Conservation (phyloP, 1,140 invertebrate genomes). For the Leptinotarsa lineolata region DNA sequence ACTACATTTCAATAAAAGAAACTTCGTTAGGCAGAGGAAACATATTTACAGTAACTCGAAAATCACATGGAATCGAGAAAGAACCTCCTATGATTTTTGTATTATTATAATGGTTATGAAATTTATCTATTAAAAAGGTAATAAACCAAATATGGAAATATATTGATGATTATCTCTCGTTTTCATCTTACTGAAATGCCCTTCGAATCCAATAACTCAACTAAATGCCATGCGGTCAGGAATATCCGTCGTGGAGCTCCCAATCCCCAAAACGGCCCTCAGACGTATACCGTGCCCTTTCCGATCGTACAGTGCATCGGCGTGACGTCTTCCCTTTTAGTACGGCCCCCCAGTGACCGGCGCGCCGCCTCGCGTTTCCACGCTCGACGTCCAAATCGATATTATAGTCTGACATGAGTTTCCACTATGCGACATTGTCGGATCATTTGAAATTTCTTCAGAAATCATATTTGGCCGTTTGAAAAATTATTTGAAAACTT, state of each 20-base stretch:
- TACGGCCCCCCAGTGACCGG: conserved; percentile 20
- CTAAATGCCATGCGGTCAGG: neutral
- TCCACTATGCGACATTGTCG: neutral
- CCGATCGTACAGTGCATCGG: conserved; percentile 1
- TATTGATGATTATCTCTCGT: too few relatives aligned
- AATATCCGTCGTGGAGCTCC: neutral
- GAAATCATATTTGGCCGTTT: neutral
- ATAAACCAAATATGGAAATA: too few relatives aligned
- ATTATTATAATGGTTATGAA: too few relatives aligned
- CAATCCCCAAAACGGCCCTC: conserved; percentile 4
- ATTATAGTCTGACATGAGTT: conserved; percentile 17
- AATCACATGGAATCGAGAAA: too few relatives aligned
- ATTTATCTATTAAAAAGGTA: too few relatives aligned
- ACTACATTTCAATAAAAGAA: too few relatives aligned
- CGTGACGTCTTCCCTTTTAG: conserved; percentile 5
- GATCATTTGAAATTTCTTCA: neutral
- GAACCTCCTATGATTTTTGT: too few relatives aligned
- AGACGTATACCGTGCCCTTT: conserved; percentile 5
- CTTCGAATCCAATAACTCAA: neutral
- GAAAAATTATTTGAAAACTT: too few relatives aligned
- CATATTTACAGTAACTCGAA: too few relatives aligned
- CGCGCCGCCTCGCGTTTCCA: conserved; percentile 6
- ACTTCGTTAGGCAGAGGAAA: too few relatives aligned
- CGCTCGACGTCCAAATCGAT: conserved; percentile 8
- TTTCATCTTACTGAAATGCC: neutral